These are phyloP conservation scores for Anomalospiza imberbis DNA, from an alignment of 2,797 vertebrate species.

Conservation along the genomic window DNA sequence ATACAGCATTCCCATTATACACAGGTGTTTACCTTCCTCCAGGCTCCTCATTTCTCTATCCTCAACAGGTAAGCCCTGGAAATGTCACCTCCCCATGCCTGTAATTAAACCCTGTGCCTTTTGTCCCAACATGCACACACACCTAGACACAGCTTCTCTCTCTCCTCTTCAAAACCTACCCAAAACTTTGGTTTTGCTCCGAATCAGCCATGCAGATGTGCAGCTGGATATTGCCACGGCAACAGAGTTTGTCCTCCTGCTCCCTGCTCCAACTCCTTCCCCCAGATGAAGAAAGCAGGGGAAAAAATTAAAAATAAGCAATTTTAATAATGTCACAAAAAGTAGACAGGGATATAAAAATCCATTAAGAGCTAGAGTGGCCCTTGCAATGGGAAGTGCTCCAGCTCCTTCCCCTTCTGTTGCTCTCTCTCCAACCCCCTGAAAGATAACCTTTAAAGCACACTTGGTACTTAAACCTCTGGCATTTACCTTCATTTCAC, in stretches of 20 bases:
- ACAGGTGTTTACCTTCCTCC: background rate
- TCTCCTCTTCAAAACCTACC: background rate
- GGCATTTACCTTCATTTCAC: slow-evolving; percentile 68
- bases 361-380: slow-evolving; percentile 49
- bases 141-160: background rate
- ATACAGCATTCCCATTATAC: background rate
- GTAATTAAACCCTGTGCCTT: background rate
- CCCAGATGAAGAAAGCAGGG: background rate
- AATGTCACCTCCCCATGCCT: background rate
- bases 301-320: slow-evolving; percentile 12
- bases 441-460: slow-evolving; percentile 72
- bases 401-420: background rate
- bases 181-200: background rate
- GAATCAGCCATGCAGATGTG: background rate
- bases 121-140: background rate
- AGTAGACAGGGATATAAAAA: slow-evolving; percentile 45
- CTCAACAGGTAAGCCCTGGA: background rate
- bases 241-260: background rate
- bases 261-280: background rate
- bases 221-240: background rate
- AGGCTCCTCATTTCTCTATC: background rate
- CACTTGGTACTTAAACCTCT: slow-evolving; percentile 66
- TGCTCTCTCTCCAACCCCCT: slow-evolving; percentile 39
- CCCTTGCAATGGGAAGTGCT: slow-evolving; percentile 31
- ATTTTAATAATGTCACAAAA: slow-evolving; percentile 52